Base-by-base conservation (phyloP, 2,888 invertebrate species). In the Myathropa florea region DNA sequence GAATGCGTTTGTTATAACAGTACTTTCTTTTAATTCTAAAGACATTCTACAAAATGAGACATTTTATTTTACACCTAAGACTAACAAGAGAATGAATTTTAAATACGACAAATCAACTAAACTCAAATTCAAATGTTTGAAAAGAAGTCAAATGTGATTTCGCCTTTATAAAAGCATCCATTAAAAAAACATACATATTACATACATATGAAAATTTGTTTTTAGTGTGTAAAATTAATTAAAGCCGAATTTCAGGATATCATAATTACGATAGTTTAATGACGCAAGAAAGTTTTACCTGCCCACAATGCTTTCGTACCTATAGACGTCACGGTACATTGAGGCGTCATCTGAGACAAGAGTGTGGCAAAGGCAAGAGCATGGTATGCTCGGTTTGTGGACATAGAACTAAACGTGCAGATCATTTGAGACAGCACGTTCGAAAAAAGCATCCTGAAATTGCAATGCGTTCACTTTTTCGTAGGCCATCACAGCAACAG, bases 261-360 rank as follows among this genome's bases (percentile, higher is more conserved):
- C 84, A 79, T 88, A 80, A 84, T 87, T 83, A 61, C 88, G 88
- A 88, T 83, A 85, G 86, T 83, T 88, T 88, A 75, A 75, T 88
- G 87, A 77, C 85, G 80, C 90, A 90, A 88, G 92, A 92, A 88
- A 92, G 91, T 81, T 93, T 91, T 82, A 91, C 92, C 7, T 93
- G 93, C 76, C 92, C 92, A 60, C 93, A 92, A 88, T 95, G 94
- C 89, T 93, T 92, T 89, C 93, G 94, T 67, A 93, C 93, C 33
- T 94, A 94, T 90, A 93, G 94, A 65, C 93, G 94, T 53, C 92
- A 93, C 89, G 94, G 94, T 88, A 94, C 94, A n/a, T 90, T 95
- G 78, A 92, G 93, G 57, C 92, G 93, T 60, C 94, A 95, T 89
- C 89, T 93, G 89, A 92, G 93, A 7, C 93, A 94, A 88, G 94